A percentile compares a stretch with the other conserved stretches of the same genome.
Conservation (phyloP, 2,888 invertebrate genomes). For the Harpagoxenus sublaevis region DNA sequence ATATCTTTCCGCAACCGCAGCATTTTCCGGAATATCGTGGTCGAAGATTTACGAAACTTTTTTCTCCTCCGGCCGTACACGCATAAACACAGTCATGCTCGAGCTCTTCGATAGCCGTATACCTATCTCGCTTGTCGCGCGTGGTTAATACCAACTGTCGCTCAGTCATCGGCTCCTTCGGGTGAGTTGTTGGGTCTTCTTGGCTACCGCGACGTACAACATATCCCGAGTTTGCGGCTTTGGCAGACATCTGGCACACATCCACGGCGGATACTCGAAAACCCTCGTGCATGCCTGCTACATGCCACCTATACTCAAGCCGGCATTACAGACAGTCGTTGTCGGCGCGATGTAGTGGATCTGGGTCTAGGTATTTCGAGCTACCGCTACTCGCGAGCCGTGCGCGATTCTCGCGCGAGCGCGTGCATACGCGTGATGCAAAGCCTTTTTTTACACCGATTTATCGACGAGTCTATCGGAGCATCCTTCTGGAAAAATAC, state of each 20-base stretch:
- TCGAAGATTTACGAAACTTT: slow-evolving; percentile 45
- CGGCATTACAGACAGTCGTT: slow-evolving; percentile 51
- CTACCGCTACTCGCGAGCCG: slow-evolving; percentile 56
- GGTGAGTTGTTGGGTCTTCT: slow-evolving; percentile 60
- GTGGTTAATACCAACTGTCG: slow-evolving; percentile 73
- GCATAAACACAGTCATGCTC: not conserved
- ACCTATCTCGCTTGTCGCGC: slow-evolving; percentile 57
- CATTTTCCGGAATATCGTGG: slow-evolving; percentile 36
- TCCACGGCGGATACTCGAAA: slow-evolving; percentile 77
- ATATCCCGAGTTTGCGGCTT: slow-evolving; percentile 69
- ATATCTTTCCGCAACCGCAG: slow-evolving; percentile 30
- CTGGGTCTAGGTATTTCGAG: slow-evolving; percentile 74
- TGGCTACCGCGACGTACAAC: slow-evolving; percentile 63
- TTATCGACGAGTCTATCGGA: slow-evolving; percentile 43
- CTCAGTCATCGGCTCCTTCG: slow-evolving; percentile 70
- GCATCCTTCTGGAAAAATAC: slow-evolving; percentile 40
- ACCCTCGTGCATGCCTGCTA: slow-evolving; percentile 61
- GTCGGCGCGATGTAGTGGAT: slow-evolving; percentile 55
- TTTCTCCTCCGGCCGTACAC: not conserved
- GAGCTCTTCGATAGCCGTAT: slow-evolving; percentile 35
- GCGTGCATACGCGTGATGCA: slow-evolving; percentile 57
- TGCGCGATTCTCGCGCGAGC: slow-evolving; percentile 58
- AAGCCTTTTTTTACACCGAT: slow-evolving; percentile 45
- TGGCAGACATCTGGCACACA: slow-evolving; percentile 80
- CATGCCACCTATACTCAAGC: slow-evolving; percentile 59